Percentiles rank a stretch among this genome's conserved stretches.
These are phyloP conservation scores for Ceratothoa steindachneri DNA, from an alignment of 2,888 invertebrate species.

Conservation along the genomic window DNA sequence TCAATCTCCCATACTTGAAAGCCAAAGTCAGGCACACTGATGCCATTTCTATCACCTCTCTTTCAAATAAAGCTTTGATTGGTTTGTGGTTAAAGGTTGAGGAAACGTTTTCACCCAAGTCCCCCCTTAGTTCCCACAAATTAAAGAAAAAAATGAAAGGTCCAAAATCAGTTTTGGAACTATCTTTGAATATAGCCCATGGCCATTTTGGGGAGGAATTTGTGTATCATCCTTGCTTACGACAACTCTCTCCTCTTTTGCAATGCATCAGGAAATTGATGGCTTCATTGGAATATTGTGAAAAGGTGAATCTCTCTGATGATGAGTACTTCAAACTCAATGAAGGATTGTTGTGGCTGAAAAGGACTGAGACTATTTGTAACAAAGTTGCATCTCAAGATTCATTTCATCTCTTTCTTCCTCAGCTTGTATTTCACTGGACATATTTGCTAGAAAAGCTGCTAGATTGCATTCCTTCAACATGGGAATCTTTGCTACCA, in stretches of 20 bases:
- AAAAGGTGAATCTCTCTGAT: not conserved
- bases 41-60: slow-evolving; percentile 15
- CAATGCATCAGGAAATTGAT: slow-evolving; percentile 4
- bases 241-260: slow-evolving; percentile 22
- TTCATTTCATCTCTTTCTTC: slow-evolving; percentile 25
- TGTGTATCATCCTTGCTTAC: slow-evolving; percentile 22
- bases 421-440: slow-evolving; percentile 44
- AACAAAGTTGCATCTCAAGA: not conserved
- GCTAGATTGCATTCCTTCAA: slow-evolving; percentile 26
- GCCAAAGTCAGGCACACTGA: not conserved
- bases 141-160: not conserved
- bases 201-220: slow-evolving; percentile 18
- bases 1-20: not conserved
- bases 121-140: not conserved
- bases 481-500: slow-evolving; percentile 28
- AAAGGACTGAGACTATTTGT: not conserved
- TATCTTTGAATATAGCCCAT: slow-evolving; percentile 27
- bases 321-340: not conserved
- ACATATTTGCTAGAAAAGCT: slow-evolving; percentile 33
- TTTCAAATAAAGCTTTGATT: slow-evolving; percentile 29
- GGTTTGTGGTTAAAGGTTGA: slow-evolving; percentile 28
- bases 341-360: not conserved
- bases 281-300: not conserved
- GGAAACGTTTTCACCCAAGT: slow-evolving; percentile 2
- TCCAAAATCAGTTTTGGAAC: slow-evolving; percentile 30